phyloP scores from a whole-genome alignment of 2,888 invertebrate species.

The Pristionchus japonicus region DNA sequence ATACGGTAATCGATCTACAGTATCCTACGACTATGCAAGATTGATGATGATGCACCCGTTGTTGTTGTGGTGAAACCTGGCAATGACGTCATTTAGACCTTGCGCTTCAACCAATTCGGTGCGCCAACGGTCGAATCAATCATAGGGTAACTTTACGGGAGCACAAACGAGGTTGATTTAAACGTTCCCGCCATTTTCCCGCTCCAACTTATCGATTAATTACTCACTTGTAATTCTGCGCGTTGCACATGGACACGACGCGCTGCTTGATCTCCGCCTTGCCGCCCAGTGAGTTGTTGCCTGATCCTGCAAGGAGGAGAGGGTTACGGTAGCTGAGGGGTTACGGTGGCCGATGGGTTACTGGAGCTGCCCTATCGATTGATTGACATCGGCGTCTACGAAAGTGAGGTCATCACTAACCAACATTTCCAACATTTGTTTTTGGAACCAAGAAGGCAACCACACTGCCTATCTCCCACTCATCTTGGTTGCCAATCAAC shows the following conservation, averaged over 20 bases:
- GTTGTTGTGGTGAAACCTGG: slow-evolving; percentile 11
- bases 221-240: neutral
- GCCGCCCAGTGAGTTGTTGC: slow-evolving; percentile 11
- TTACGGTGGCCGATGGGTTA: neutral
- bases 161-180: neutral
- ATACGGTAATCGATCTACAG: too few relatives aligned
- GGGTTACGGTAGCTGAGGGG: neutral
- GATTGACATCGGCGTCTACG: too few relatives aligned
- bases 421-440: neutral
- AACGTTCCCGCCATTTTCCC: neutral
- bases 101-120: too few relatives aligned
- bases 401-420: too few relatives aligned
- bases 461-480: too few relatives aligned
- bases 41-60: slow-evolving; percentile 4
- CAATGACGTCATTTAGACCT: too few relatives aligned
- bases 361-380: neutral
- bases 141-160: neutral
- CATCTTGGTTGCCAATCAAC: too few relatives aligned
- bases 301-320: neutral
- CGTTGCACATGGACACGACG: neutral
- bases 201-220: neutral
- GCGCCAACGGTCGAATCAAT: too few relatives aligned
- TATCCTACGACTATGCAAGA: too few relatives aligned
- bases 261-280: neutral
- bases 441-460: neutral